A percentile compares a stretch with the other conserved stretches of the same genome.
Conservation (phyloP, 2,113 vertebrate species). For the Dolichallabes microphthalmus region DNA sequence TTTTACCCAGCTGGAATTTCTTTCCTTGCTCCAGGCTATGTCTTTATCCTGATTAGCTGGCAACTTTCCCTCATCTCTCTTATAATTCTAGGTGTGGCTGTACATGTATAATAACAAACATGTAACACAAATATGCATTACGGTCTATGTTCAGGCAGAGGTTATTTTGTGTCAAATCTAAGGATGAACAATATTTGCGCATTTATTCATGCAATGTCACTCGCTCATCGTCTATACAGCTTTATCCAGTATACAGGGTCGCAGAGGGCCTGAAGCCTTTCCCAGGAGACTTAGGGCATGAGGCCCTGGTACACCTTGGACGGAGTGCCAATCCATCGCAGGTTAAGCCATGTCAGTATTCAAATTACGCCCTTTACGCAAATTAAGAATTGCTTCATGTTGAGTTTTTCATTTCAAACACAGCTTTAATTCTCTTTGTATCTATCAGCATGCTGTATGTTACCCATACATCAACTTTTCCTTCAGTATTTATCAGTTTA, state of each 20-base stretch:
- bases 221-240: too few species aligned
- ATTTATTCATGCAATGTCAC: background rate
- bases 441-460: background rate
- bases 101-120: background rate
- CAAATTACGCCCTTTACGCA: background rate
- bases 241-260: too few species aligned
- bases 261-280: too few species aligned
- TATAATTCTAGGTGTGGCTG: conserved; percentile 26
- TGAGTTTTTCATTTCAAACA: background rate
- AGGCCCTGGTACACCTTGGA: too few species aligned
- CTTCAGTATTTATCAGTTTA: conserved; percentile 15
- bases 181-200: background rate
- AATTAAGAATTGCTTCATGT: background rate
- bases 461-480: background rate
- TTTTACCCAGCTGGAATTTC: conserved; percentile 25
- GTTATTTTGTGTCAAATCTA: background rate
- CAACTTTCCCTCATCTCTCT: background rate
- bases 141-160: background rate
- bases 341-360: background rate
- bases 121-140: background rate
- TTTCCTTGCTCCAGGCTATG: conserved; percentile 9
- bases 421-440: background rate
- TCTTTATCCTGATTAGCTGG: conserved; percentile 24
- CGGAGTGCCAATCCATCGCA: too few species aligned
- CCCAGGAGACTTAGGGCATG: too few species aligned